phyloP scores from a whole-genome alignment of 2,113 vertebrate species.

The Stigmatopora argus region DNA sequence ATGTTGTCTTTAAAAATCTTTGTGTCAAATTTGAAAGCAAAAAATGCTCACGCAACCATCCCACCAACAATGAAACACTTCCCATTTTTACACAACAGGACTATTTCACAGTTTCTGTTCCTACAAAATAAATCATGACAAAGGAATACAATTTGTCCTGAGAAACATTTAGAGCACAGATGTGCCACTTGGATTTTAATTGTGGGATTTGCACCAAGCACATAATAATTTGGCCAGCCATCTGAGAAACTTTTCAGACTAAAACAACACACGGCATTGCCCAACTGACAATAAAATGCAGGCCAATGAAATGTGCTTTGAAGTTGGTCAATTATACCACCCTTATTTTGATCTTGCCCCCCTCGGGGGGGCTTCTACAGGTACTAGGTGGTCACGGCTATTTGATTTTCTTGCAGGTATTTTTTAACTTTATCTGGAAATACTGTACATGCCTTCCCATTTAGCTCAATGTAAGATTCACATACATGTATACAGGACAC shows the following conservation, averaged over 20 bases:
- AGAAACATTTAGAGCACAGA: constrained; percentile 13
- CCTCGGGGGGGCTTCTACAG: constrained; percentile 19
- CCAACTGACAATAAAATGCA: constrained; percentile 39
- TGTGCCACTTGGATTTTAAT: constrained; percentile 38
- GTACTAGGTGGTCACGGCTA: constrained; percentile 23
- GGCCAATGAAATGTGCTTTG: constrained; percentile 59
- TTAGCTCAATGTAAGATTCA: constrained; percentile 12
- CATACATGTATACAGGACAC: constrained; percentile 7
- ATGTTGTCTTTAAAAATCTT: constrained; percentile 21
- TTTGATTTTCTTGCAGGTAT: constrained; percentile 41
- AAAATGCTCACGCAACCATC: constrained; percentile 1
- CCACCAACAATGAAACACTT: constrained; percentile 9
- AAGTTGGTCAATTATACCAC: constrained; percentile 62
- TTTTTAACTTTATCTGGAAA: constrained; percentile 59
- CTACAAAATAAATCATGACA: constrained; percentile 2
- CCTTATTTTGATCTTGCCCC: constrained; percentile 50
- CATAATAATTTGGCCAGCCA: constrained; percentile 22
- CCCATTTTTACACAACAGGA: constrained; percentile 15
- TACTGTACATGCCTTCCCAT: constrained; percentile 30
- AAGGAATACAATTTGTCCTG: neutral
- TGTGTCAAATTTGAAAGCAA: neutral
- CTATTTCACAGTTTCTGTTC: constrained; percentile 32
- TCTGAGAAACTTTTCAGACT: constrained; percentile 30
- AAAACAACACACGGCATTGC: constrained; percentile 35
- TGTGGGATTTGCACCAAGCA: constrained; percentile 40